A percentile compares a stretch with the other conserved stretches of the same genome.
Evolutionary conservation across 2,888 invertebrate genomes (phyloP).

Genomic region (Torymus tubicola): DNA sequence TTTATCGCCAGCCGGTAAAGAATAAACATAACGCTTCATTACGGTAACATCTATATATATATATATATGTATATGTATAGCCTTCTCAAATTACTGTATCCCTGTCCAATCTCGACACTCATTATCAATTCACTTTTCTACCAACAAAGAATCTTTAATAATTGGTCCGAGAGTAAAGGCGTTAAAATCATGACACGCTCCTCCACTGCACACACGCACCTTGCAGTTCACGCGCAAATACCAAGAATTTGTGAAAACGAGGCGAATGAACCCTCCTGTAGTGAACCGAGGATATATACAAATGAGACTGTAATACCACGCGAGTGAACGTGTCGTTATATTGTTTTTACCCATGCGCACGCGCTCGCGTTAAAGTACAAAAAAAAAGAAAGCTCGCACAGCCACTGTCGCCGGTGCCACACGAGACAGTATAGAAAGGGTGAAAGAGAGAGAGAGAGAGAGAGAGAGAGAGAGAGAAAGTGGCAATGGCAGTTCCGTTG

Average conservation of each 20-base stretch:
- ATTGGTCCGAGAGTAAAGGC: slow-evolving; percentile 17
- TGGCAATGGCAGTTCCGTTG: slow-evolving; percentile 7
- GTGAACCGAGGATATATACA: slow-evolving; percentile 48
- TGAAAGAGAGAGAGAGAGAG: neutral
- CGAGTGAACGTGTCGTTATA: slow-evolving; percentile 25
- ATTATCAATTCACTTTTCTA: slow-evolving; percentile 46
- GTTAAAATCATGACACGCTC: slow-evolving; percentile 1
- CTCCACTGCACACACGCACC: neutral
- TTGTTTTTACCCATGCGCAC: slow-evolving; percentile 43
- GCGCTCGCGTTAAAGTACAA: slow-evolving; percentile 23
- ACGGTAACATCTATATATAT: too few relatives aligned
- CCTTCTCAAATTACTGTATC: too few relatives aligned
- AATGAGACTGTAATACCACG: slow-evolving; percentile 48
- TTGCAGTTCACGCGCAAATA: too few relatives aligned
- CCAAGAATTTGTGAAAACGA: too few relatives aligned
- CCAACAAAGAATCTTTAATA: slow-evolving; percentile 40
- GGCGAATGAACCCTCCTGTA: slow-evolving; percentile 38
- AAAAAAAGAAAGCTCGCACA: too few relatives aligned
- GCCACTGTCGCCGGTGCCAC: too few relatives aligned
- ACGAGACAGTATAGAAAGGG: too few relatives aligned
- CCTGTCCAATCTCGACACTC: too few relatives aligned
- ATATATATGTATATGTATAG: too few relatives aligned
- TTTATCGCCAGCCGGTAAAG: too few relatives aligned
- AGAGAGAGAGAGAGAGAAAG: slow-evolving; percentile 8
- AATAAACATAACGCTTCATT: too few relatives aligned